A percentile compares a stretch with the other conserved stretches of the same genome.
Conservation (phyloP, 2,888 invertebrate species). For the Alsophila aescularia region DNA sequence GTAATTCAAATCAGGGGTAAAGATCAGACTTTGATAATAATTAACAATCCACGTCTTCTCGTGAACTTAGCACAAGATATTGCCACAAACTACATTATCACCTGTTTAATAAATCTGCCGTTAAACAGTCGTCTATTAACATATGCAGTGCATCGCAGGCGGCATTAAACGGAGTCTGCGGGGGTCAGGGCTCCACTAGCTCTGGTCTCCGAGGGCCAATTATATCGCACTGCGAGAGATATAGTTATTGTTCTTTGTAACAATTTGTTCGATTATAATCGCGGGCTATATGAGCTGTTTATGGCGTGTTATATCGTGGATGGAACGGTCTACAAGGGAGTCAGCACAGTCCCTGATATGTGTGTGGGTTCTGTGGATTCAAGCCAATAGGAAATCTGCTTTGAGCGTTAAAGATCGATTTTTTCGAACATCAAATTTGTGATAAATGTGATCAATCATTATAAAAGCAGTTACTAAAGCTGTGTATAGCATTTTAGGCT, state of each 20-base stretch:
- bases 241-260: conserved; percentile 29
- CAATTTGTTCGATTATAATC: conserved; percentile 27
- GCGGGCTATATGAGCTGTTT: conserved; percentile 17
- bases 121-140: conserved; percentile 10
- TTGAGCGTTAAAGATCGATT: too few relatives aligned
- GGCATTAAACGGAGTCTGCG: conserved; percentile 6
- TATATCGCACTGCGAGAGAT: conserved; percentile 51
- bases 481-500: too few relatives aligned
- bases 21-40: not conserved
- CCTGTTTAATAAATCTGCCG: conserved; percentile 6
- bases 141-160: conserved; percentile 10
- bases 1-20: too few relatives aligned
- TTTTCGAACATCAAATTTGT: too few relatives aligned
- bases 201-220: conserved; percentile 50
- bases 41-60: not conserved
- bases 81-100: not conserved
- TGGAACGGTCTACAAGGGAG: not conserved
- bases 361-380: too few relatives aligned
- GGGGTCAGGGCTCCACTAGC: conserved; percentile 44
- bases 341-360: too few relatives aligned
- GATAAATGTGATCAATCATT: too few relatives aligned
- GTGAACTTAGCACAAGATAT: not conserved
- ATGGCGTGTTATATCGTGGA: conserved; percentile 4
- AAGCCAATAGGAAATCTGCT: too few relatives aligned
- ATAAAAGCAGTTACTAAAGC: too few relatives aligned